Base-by-base conservation (phyloP, 2,888 invertebrate genomes). In the Eubasilissa splendida region DNA sequence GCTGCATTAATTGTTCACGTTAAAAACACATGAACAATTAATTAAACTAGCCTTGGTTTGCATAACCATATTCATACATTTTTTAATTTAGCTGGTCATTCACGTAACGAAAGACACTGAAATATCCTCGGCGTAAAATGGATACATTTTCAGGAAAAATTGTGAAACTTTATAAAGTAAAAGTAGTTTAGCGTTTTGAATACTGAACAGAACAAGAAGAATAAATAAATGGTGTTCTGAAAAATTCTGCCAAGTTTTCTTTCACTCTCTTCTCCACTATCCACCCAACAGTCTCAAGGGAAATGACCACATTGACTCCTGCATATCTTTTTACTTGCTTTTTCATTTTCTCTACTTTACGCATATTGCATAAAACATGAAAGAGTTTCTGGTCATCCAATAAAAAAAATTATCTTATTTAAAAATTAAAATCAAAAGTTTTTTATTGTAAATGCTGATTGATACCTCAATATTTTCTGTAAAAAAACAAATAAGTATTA, bases 231-330 rank as follows among this genome's bases (percentile, higher is more conserved):
- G 77, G 77, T 80, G 65, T 56, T 63, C 73, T 65, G 66, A 33
- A 77, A 74, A 70, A 53, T 50, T 70, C 70, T 70, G 70, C 70
- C 66, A 42, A 68, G 70, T 22, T 53, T 22, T 70, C 70, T 7
- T 42, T 42, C 42, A 42, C 42, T 42, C 42, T 42, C 42, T 42
- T 42, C 42, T 7, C 42, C 42, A 33, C 66, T 54, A 65, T 65
- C 54, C 42, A 58, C 59, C 70, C 59, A 58, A 50, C 70, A 11
- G 31, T 68, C 81, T 58, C 81, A 53, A 53, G 79, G 79, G 81
- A 76, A 79, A 81, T 81, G 81, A 81, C 81, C 81, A 58, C 77
- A 77, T 77, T 63, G 77, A 73, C 63, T 78, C 54, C 63, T 60
- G 70, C 60, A 52, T 33, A 11, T 63, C 31, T 54, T 70, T 54